Conservation (phyloP, 2,888 invertebrate species). For the Gibbula magus region DNA sequence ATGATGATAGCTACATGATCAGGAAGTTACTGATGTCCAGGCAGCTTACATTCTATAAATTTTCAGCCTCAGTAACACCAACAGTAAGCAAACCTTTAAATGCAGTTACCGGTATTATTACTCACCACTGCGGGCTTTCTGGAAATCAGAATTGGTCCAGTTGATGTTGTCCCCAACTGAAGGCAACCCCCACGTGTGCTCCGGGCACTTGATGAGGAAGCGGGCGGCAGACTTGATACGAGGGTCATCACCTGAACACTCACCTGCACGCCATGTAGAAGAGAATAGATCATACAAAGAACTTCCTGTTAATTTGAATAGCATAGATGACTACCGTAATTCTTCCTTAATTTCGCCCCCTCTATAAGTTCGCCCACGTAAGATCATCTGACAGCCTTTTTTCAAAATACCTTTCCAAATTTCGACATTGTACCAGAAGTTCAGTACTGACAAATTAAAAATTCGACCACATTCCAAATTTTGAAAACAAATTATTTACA, state of each 20-base stretch:
- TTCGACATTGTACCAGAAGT: too few relatives aligned
- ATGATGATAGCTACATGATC: neutral
- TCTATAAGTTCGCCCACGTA: too few relatives aligned
- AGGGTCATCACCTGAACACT: conserved; percentile 44
- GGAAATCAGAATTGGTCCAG: conserved; percentile 63
- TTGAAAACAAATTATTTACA: too few relatives aligned
- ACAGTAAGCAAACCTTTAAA: neutral
- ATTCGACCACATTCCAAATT: too few relatives aligned
- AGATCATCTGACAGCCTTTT: too few relatives aligned
- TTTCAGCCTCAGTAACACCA: neutral
- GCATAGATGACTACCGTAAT: too few relatives aligned
- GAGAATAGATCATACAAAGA: too few relatives aligned
- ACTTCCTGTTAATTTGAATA: neutral
- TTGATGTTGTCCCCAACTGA: conserved; percentile 57
- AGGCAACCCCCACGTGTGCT: conserved; percentile 70
- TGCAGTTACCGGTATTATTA: neutral
- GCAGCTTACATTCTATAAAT: neutral
- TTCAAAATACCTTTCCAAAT: too few relatives aligned
- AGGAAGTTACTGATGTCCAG: neutral
- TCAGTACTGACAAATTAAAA: too few relatives aligned
- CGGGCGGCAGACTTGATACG: conserved; percentile 49
- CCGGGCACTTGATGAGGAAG: conserved; percentile 63
- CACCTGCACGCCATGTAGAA: conserved; percentile 26
- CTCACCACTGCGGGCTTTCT: conserved; percentile 47
- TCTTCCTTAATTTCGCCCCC: too few relatives aligned